Percentiles rank a stretch among this genome's conserved stretches.
Conservation (phyloP, 2,888 invertebrate species). For the Melieria omissa region DNA sequence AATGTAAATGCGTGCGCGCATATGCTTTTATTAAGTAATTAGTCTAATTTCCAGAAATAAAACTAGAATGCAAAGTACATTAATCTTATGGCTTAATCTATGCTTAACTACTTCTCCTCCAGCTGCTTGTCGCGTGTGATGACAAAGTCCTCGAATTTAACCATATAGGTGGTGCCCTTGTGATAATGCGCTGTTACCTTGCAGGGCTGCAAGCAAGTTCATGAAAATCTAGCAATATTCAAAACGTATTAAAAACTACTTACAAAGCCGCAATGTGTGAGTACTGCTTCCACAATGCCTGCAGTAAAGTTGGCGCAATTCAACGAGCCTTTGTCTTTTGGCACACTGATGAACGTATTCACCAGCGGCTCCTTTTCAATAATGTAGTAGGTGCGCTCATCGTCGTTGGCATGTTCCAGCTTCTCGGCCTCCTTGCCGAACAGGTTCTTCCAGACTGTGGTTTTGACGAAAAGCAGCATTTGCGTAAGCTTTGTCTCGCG, state of each 20-base stretch:
- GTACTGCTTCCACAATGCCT: constrained; percentile 96
- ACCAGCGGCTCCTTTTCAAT: constrained; percentile 98
- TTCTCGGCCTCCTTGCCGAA: constrained; percentile 99
- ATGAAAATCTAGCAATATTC: background rate
- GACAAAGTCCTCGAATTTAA: constrained; percentile 95
- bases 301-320: constrained; percentile 99
- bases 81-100: background rate
- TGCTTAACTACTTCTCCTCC: constrained; percentile 77
- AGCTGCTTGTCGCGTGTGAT: constrained; percentile 90
- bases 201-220: constrained; percentile 80
- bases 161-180: constrained; percentile 99
- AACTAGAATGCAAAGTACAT: constrained; percentile 11
- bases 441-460: constrained; percentile 96
- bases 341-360: constrained; percentile 96
- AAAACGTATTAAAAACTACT: constrained; percentile 68
- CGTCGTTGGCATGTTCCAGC: constrained; percentile 97
- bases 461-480: constrained; percentile 94
- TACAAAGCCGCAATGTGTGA: constrained; percentile 96
- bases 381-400: constrained; percentile 96
- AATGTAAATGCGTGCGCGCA: constrained; percentile 7
- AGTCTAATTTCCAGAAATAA: constrained; percentile 41
- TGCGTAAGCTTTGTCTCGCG: constrained; percentile 94
- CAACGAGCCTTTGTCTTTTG: constrained; percentile 95
- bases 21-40: constrained; percentile 27
- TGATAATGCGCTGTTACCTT: constrained; percentile 99